Evolutionary conservation across 2,113 vertebrate species (phyloP), one percentile per base, ranked within the genome.

Genomic region (Theristicus caerulescens): DNA sequence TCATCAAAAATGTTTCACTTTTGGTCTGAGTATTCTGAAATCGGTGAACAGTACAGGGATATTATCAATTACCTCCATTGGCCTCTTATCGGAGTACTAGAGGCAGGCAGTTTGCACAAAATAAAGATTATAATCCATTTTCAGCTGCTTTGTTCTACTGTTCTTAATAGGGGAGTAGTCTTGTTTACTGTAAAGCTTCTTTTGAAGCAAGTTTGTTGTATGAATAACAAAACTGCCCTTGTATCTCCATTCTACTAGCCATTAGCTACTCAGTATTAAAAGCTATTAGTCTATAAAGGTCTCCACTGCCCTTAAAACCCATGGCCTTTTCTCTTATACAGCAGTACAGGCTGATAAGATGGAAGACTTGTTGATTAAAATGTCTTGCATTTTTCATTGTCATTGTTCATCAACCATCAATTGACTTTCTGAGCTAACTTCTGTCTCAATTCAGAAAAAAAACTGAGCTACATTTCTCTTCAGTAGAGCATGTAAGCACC

Each of bases 321-420:
- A 16, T 85, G 79, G 77, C 79, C 87, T 97, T 94, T 97, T 90
- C 79, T 86, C 72, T 77, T 19, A 34, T 73, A 59, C 67, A 89
- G n/a, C 58, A 73, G 51, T 89, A 80, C 40, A 74, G 79, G 62
- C 81, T 85, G 84, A 64, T 71, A 91, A 78, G 69, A 72, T 89
- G 66, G 73, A 89, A 87, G 73, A 72, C 49, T 72, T 87, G 21
- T 58, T 91, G 78, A 57, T 82, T 87, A 89, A 95, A 96, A 95
- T 86, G 69, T 81, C 94, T 86, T 84, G 69, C 57, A 46, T 97
- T 96, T 95, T 88, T 97, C 95, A 92, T 71, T 96, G 90, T 94
- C 91, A 40, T 64, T 95, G 52, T 79, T 96, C 89, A 89, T 93
- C 94, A 96, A 14, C 72, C 59, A 55, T 88, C 69, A 49, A 27